These are phyloP conservation scores for Triplophysa rosa DNA, from an alignment of 2,113 vertebrate genomes.

Conservation along the genomic window DNA sequence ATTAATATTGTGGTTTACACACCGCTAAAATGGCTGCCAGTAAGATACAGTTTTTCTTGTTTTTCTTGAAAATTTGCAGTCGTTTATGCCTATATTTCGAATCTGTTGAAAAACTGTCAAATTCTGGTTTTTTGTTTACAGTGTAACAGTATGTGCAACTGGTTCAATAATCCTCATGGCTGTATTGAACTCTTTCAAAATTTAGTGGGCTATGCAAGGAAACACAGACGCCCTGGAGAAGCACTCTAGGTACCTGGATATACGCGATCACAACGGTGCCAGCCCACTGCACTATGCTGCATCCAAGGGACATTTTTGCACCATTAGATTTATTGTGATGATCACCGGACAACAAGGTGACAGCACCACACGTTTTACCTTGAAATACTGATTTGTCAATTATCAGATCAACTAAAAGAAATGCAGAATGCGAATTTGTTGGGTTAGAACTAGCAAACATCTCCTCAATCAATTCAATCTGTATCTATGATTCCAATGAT, in stretches of 20 bases:
- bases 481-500: neutral
- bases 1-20: no score
- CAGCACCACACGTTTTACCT: no score
- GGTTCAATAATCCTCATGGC: neutral
- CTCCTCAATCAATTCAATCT: no score
- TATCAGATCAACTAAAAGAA: neutral
- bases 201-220: conserved; percentile 74
- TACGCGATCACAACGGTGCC: conserved; percentile 69
- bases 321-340: conserved; percentile 76
- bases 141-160: neutral
- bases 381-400: neutral
- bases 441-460: neutral
- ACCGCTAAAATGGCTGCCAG: no score
- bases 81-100: no score
- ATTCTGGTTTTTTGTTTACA: no score
- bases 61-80: no score
- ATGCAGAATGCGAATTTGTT: neutral
- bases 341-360: conserved; percentile 77
- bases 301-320: conserved; percentile 71
- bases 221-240: conserved; percentile 68
- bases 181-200: neutral
- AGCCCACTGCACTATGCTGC: conserved; percentile 78
- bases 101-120: no score
- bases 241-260: conserved; percentile 64
- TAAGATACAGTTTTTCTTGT: no score